Evolutionary conservation across 2,797 vertebrate species (phyloP), one percentile per base, ranked within the genome.

Genomic region (Corythornis leucogaster): DNA sequence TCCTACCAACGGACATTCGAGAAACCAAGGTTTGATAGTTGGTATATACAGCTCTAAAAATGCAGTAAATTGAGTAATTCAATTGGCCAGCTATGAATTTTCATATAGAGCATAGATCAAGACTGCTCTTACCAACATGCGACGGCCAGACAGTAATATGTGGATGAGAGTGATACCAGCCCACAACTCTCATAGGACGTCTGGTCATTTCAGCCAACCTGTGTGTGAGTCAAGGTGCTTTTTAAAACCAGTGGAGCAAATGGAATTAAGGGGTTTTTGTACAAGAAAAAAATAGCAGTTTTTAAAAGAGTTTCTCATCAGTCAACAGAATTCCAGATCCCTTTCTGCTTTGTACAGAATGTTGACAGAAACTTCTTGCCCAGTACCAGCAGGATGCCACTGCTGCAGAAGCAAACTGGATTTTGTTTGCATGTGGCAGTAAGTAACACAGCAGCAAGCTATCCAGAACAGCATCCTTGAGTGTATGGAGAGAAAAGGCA

Each of bases 121-220:
- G 19, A 16, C 16, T 46, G 79, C 63, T 96, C 98, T 98, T 96
- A 99, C 98, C 98, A 0, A 99, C 99, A 55, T 99, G 99, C 0
- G 99, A 99, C 0, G 99, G 99, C 99, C 99, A 99, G 55, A 99
- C 99, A 4, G 99, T 99, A 94, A 99, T 99, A 90, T 99, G 99
- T 33, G 99, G 99, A 89, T 99, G 99, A 42, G 99, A 99, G 94
- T 99, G 99, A 91, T 99, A 99, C 99, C 99, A 99, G 93, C 99
- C 99, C 48, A 99, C 99, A 55, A 99, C 99, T 84, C 99, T 97
- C 98, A 99, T 99, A 26, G 99, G 98, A 11, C 98, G 98, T 57
- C 99, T 99, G 3, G 99, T 99, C 90, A 98, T 98, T 87, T 99
- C 99, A 50, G 99, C 99, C 96, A 99, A 97, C 81, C 98, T 98